These are phyloP conservation scores for Pachypeltis micranthus DNA, from an alignment of 1,140 invertebrate species.

Conservation along the genomic window DNA sequence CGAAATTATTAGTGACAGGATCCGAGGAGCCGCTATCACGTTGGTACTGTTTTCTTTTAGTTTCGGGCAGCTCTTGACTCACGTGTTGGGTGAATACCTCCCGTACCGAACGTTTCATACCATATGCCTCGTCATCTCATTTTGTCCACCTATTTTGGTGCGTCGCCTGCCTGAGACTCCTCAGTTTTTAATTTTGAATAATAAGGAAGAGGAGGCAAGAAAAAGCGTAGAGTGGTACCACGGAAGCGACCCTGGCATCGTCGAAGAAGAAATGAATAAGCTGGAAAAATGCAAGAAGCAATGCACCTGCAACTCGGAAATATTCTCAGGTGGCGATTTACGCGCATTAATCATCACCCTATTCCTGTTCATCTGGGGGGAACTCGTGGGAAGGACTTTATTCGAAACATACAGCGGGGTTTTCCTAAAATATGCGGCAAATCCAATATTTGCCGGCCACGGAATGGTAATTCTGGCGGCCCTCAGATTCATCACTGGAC, in stretches of 20 bases:
- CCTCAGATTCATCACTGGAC: not conserved
- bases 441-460: too few relatives aligned
- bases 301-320: too few relatives aligned
- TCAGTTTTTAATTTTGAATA: not conserved
- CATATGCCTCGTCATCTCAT: not conserved
- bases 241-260: not conserved
- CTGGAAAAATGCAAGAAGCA: too few relatives aligned
- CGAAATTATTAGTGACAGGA: not conserved
- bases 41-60: not conserved
- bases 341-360: not conserved
- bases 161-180: not conserved
- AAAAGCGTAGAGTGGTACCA: not conserved
- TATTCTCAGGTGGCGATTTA: too few relatives aligned
- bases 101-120: not conserved
- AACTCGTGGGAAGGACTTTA: not conserved
- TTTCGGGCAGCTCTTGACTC: not conserved
- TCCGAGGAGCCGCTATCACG: not conserved
- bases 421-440: too few relatives aligned
- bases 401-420: not conserved
- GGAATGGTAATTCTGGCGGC: not conserved
- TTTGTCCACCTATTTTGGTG: not conserved
- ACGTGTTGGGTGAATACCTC: not conserved
- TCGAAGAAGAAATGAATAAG: not conserved
- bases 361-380: not conserved
- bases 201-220: not conserved